Evolutionary conservation across 2,113 vertebrate species (phyloP).

Genomic region (Xiphorhynchus elegans): DNA sequence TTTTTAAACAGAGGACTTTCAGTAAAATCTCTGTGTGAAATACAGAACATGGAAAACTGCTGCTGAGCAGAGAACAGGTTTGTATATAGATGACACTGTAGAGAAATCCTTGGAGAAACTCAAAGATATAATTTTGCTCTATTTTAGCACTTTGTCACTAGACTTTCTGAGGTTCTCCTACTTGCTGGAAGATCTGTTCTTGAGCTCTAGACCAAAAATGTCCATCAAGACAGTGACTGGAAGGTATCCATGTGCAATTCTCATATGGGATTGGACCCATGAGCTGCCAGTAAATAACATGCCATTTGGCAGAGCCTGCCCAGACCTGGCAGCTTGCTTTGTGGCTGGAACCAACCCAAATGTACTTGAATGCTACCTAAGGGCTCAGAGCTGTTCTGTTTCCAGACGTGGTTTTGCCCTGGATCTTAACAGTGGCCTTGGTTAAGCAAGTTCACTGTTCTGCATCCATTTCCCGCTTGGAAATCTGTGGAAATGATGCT

Average conservation of each 20-base stretch:
- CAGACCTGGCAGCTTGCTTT: background rate
- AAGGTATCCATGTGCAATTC: background rate
- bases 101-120: background rate
- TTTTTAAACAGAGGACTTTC: background rate
- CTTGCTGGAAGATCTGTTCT: background rate
- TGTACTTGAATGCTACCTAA: background rate
- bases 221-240: background rate
- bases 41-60: background rate
- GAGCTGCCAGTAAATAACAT: background rate
- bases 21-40: background rate
- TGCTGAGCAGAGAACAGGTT: background rate
- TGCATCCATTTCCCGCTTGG: background rate
- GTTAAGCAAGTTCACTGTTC: background rate
- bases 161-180: background rate
- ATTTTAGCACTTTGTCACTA: background rate
- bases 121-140: background rate
- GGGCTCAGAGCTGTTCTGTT: background rate
- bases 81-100: background rate
- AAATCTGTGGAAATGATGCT: accelerated
- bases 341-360: background rate
- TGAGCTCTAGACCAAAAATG: background rate
- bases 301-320: background rate
- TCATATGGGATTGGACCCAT: background rate
- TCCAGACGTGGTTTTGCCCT: background rate
- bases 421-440: background rate